Evolutionary conservation across 2,797 vertebrate species (phyloP).

Genomic region (Sebastes taczanowskii): DNA sequence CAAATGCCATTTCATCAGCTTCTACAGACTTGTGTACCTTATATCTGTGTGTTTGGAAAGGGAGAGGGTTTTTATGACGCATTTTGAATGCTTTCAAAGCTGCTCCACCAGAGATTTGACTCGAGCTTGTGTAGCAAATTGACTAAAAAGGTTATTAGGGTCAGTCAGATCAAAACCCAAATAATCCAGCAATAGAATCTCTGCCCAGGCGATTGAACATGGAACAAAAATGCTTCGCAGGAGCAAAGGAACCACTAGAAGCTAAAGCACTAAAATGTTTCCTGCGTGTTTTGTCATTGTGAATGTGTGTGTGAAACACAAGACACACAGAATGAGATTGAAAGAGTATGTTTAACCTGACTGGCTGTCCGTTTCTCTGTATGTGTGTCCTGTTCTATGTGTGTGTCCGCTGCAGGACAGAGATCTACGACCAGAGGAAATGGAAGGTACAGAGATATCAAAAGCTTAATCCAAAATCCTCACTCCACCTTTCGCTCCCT

Average conservation of each 20-base stretch:
- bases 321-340: not conserved
- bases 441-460: conserved; percentile 80
- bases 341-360: conserved; percentile 19
- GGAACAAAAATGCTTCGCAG: not conserved
- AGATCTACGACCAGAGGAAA: conserved; percentile 85
- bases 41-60: not conserved
- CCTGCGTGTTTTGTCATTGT: not conserved
- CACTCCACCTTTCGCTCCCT: not conserved
- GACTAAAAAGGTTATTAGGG: conserved; percentile 44
- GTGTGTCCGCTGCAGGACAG: conserved; percentile 75
- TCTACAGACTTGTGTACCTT: not conserved
- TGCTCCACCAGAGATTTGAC: conserved; percentile 23
- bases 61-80: not conserved
- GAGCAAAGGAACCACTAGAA: not conserved
- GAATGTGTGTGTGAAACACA: not conserved
- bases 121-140: conserved; percentile 23
- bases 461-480: conserved; percentile 30
- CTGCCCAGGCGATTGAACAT: conserved; percentile 11
- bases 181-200: conserved; percentile 57
- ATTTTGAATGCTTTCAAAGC: conserved; percentile 1
- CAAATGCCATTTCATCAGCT: not conserved
- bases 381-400: conserved; percentile 12
- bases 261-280: not conserved
- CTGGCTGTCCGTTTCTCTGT: conserved; percentile 17
- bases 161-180: conserved; percentile 63